phyloP scores from a whole-genome alignment of 2,113 vertebrate genomes.

The Percina caprodes region DNA sequence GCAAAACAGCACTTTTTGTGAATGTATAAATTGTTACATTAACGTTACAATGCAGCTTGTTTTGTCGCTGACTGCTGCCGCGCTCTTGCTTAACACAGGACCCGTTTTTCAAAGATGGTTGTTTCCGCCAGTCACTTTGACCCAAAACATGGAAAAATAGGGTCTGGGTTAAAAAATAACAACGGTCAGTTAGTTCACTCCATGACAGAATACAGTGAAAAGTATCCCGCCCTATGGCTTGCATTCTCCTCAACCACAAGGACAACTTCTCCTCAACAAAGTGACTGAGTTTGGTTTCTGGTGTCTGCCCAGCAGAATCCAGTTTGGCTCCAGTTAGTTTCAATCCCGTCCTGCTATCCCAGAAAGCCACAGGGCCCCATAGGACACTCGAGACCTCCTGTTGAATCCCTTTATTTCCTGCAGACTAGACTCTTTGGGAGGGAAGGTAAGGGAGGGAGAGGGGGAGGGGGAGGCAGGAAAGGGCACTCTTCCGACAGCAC shows the following conservation, averaged over 20 bases:
- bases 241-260: conserved; percentile 53
- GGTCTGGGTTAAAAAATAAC: too few species aligned
- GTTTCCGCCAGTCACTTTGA: too few species aligned
- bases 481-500: conserved; percentile 56
- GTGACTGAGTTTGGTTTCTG: conserved; percentile 47
- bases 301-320: conserved; percentile 46
- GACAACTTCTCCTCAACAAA: conserved; percentile 40
- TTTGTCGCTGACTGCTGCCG: too few species aligned
- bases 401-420: conserved; percentile 77
- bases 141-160: too few species aligned
- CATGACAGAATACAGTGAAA: conserved; percentile 7
- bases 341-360: conserved; percentile 72
- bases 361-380: conserved; percentile 67
- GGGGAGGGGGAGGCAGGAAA: conserved; percentile 30
- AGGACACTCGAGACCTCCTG: conserved; percentile 63
- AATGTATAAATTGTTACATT: too few species aligned
- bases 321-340: conserved; percentile 52
- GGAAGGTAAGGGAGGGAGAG: conserved; percentile 7
- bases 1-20: too few species aligned
- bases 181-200: neutral
- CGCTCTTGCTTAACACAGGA: too few species aligned
- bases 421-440: conserved; percentile 68
- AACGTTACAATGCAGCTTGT: too few species aligned
- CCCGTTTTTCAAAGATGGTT: too few species aligned
- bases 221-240: conserved; percentile 26